Percentiles rank a stretch among this genome's conserved stretches.
These are phyloP conservation scores for Ciconia stormi DNA, from an alignment of 2,113 vertebrate genomes.

Conservation along the genomic window DNA sequence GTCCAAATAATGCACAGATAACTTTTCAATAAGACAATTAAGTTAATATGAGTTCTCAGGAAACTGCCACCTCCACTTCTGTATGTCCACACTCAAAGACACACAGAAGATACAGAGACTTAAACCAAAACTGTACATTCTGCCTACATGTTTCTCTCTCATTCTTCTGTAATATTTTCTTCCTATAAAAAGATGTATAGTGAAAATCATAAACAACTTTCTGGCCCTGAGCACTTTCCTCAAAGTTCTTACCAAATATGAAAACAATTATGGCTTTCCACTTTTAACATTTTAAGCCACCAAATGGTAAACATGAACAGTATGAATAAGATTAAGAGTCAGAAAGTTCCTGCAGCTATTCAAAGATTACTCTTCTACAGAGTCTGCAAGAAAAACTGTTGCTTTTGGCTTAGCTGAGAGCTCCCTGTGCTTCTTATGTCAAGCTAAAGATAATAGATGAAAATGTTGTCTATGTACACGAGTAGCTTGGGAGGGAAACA, in stretches of 20 bases:
- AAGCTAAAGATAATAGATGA: conserved; percentile 36
- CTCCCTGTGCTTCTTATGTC: background rate
- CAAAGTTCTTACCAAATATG: background rate
- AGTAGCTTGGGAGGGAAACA: conserved; percentile 5
- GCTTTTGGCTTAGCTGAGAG: conserved; percentile 12
- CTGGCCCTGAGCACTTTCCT: background rate
- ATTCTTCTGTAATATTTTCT: background rate
- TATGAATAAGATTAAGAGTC: background rate
- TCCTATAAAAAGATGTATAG: background rate
- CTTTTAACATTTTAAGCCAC: background rate
- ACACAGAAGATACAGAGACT: background rate
- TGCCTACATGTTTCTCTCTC: background rate
- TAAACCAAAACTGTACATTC: background rate
- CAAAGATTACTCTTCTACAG: background rate
- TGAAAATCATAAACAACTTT: background rate
- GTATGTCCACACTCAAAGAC: background rate
- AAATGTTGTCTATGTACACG: background rate
- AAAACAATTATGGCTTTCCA: background rate
- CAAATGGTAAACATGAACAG: background rate
- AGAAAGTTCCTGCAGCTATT: conserved; percentile 26
- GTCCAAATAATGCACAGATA: background rate
- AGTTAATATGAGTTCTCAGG: background rate
- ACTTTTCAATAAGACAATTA: background rate
- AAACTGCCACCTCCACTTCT: background rate
- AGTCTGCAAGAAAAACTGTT: background rate